Percentiles rank a stretch among this genome's conserved stretches.
These are phyloP conservation scores for Catocala sponsa DNA, from an alignment of 2,888 invertebrate genomes.

Conservation along the genomic window DNA sequence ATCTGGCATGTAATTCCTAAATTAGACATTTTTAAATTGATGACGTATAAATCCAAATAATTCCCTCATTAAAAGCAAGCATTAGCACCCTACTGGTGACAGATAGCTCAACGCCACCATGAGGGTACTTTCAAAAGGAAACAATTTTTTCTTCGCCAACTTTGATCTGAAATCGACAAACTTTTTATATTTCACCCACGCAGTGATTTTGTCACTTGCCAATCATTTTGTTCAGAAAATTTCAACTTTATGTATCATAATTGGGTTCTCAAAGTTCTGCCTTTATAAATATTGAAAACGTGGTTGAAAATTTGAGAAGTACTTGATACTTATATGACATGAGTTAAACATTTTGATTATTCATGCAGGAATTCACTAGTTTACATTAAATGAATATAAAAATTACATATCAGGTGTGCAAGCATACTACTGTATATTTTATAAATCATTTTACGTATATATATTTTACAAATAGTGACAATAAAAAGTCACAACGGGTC, in stretches of 20 bases:
- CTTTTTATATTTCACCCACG: constrained; percentile 42
- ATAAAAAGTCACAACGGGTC: no score
- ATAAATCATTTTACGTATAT: no score
- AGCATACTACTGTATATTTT: no score
- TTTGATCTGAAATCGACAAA: constrained; percentile 40
- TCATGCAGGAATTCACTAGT: no score
- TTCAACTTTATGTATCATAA: constrained; percentile 9
- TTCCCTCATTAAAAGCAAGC: constrained; percentile 6
- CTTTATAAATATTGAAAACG: not conserved
- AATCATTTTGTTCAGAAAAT: constrained; percentile 29
- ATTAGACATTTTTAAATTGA: no score
- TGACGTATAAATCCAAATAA: no score
- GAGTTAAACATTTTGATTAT: no score
- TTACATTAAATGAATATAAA: no score
- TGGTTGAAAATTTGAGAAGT: not conserved
- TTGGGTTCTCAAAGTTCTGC: constrained; percentile 1
- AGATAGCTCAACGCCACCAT: constrained; percentile 29
- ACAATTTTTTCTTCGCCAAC: constrained; percentile 41
- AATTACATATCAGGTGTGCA: no score
- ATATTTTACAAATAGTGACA: no score
- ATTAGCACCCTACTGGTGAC: constrained; percentile 37
- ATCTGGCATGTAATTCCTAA: no score
- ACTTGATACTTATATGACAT: no score
- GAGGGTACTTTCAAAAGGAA: constrained; percentile 52
- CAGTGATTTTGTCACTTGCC: constrained; percentile 38